Conservation (phyloP, 2,113 vertebrate genomes). For the Spermophilus dauricus region DNA sequence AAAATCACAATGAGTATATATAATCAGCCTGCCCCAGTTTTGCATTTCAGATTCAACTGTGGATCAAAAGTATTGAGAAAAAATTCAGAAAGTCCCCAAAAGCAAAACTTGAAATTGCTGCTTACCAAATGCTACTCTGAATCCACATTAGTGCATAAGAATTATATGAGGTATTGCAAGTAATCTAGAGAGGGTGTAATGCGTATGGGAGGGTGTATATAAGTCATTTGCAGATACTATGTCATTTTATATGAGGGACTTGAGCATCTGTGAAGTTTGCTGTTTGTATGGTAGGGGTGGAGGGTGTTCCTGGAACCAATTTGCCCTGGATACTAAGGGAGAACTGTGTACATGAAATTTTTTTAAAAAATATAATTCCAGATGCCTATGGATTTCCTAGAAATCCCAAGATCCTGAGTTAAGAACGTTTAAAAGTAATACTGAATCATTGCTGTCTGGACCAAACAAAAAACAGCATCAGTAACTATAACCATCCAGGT, state of each 20-base stretch:
- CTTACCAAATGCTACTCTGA: neutral
- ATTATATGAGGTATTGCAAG: neutral
- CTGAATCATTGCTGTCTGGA: neutral
- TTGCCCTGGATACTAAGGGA: neutral
- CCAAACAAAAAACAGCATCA: neutral
- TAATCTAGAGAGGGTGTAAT: neutral
- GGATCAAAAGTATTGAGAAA: neutral
- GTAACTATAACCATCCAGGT: slow-evolving; percentile 72
- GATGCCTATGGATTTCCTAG: neutral
- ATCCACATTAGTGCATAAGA: neutral
- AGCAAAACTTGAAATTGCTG: neutral
- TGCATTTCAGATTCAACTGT: neutral
- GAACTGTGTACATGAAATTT: neutral
- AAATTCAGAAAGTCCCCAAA: neutral
- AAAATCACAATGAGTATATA: neutral
- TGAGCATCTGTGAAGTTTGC: neutral
- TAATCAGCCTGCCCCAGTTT: neutral
- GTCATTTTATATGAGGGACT: neutral
- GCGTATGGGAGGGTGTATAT: neutral
- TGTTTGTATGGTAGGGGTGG: neutral
- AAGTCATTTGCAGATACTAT: neutral
- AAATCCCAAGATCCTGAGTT: neutral
- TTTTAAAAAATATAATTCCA: neutral
- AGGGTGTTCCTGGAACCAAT: neutral
- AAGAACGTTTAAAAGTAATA: neutral